phyloP scores from a whole-genome alignment of 2,113 vertebrate genomes.

The Perca flavescens region DNA sequence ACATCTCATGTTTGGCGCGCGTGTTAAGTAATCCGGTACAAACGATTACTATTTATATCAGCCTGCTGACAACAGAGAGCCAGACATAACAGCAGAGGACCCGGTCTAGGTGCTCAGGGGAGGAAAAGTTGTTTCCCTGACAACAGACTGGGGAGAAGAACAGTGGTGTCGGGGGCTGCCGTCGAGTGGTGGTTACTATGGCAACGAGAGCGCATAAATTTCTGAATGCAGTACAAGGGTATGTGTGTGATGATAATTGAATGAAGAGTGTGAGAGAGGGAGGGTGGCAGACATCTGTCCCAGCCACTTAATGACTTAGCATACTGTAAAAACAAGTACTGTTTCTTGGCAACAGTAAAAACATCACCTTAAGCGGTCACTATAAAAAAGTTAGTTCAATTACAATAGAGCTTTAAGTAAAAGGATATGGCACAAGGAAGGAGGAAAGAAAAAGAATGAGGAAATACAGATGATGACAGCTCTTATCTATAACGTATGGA shows the following conservation, averaged over 20 bases:
- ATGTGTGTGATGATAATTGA: conserved; percentile 23
- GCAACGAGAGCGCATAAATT: conserved; percentile 24
- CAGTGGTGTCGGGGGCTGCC: conserved; percentile 28
- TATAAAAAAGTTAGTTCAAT: conserved; percentile 2
- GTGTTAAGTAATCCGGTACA: conserved; percentile 6
- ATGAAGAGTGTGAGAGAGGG: conserved; percentile 11
- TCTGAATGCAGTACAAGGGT: conserved; percentile 27
- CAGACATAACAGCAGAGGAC: conserved; percentile 46
- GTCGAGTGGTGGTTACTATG: conserved; percentile 62
- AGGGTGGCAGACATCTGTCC: conserved; percentile 17
- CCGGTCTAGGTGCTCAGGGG: conserved; percentile 27
- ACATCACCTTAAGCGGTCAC: neutral
- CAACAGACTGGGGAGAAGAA: conserved; percentile 56
- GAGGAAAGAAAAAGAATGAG: conserved; percentile 4
- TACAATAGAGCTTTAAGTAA: conserved; percentile 3
- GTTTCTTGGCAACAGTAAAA: conserved; percentile 4
- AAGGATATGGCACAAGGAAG: neutral
- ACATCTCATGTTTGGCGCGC: neutral
- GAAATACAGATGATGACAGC: neutral
- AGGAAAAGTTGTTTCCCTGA: conserved; percentile 56
- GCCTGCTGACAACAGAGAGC: conserved; percentile 31
- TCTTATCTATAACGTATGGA: neutral
- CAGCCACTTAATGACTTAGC: conserved; percentile 51
- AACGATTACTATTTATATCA: conserved; percentile 51
- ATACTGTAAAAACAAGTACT: conserved; percentile 2